phyloP scores from a whole-genome alignment of 2,888 invertebrate species.

The Stenichneumon culpator region DNA sequence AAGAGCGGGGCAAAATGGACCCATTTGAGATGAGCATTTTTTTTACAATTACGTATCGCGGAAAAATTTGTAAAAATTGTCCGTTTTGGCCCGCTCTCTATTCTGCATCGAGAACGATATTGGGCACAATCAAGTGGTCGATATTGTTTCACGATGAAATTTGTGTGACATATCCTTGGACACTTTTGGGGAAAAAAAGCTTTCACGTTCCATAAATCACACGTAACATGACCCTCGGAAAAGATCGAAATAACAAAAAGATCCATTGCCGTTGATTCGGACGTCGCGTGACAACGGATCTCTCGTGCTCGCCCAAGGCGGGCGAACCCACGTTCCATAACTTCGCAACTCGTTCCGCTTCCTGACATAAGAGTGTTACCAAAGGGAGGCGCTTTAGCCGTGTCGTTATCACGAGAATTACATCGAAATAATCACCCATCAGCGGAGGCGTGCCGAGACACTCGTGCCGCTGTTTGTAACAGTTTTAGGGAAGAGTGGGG shows the following conservation, averaged over 20 bases:
- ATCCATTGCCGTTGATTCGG: background rate
- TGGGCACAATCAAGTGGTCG: background rate
- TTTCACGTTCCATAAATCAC: background rate
- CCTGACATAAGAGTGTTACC: slow-evolving; percentile 16
- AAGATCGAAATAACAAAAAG: background rate
- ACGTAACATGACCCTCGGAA: background rate
- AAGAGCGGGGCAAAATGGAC: background rate
- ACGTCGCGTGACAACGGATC: slow-evolving; percentile 32
- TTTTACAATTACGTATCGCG: background rate
- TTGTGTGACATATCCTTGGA: background rate
- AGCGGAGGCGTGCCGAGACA: slow-evolving; percentile 12
- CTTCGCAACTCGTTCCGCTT: slow-evolving; percentile 29
- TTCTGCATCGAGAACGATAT: background rate
- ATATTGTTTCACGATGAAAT: background rate
- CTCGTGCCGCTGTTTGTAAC: background rate
- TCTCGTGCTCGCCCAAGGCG: background rate
- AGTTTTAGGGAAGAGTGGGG: background rate
- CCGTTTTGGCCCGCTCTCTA: background rate
- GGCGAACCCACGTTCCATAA: background rate
- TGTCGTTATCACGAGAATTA: slow-evolving; percentile 1
- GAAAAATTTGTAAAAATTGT: too few species aligned
- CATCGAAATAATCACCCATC: slow-evolving; percentile 15
- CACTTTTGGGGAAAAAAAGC: background rate
- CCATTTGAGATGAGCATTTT: background rate
- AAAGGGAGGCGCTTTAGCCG: slow-evolving; percentile 26